Evolutionary conservation across 2,888 invertebrate species (phyloP).

Genomic region (Thumatha senex): DNA sequence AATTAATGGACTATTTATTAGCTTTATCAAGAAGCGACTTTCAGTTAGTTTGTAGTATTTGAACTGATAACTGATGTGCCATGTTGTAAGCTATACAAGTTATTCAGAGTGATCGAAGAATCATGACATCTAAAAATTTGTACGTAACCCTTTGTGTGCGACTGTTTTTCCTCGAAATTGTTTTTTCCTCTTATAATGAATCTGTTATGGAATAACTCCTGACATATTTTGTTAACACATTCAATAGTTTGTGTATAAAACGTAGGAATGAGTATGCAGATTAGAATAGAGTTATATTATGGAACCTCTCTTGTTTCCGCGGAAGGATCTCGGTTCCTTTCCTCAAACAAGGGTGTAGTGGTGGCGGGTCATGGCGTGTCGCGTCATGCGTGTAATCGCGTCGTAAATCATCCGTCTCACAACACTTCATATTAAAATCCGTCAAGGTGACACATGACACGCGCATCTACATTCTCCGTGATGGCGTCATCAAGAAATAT

Average conservation of each 20-base stretch:
- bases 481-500: background rate
- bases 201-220: too few relatives aligned
- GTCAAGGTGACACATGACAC: constrained; percentile 13
- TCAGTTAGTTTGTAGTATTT: too few relatives aligned
- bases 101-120: too few relatives aligned
- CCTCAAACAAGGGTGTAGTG: background rate
- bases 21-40: too few relatives aligned
- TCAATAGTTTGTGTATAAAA: background rate
- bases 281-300: background rate
- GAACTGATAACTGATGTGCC: too few relatives aligned
- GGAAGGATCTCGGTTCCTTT: background rate
- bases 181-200: too few relatives aligned
- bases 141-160: too few relatives aligned
- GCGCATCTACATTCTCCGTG: background rate
- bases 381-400: constrained; percentile 38
- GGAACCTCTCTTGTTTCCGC: background rate
- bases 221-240: too few relatives aligned
- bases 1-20: too few relatives aligned
- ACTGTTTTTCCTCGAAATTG: too few relatives aligned
- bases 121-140: too few relatives aligned
- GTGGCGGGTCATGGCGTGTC: constrained; percentile 8
- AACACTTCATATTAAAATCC: constrained; percentile 28
- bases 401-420: constrained; percentile 42
- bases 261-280: background rate
- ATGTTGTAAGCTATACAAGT: too few relatives aligned